Evolutionary conservation across 2,113 vertebrate species (phyloP).

Genomic region (Passer domesticus): DNA sequence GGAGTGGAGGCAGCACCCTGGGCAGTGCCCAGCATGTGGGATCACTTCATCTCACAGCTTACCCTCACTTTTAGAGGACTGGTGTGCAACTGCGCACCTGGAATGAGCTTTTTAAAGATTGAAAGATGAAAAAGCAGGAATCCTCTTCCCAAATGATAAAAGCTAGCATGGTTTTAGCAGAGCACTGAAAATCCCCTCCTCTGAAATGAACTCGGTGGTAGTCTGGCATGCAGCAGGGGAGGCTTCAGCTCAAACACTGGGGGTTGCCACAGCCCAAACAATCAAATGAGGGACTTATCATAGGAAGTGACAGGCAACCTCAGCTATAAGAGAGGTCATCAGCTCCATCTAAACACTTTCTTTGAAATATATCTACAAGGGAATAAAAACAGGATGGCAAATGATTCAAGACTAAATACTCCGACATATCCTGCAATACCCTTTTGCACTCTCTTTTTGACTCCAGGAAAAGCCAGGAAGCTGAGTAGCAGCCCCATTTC

Average conservation of each 20-base stretch:
- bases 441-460: conserved; percentile 59
- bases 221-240: not conserved
- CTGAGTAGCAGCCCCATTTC: conserved; percentile 23
- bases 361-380: conserved; percentile 41
- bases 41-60: not conserved
- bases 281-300: not conserved
- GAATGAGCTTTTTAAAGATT: not conserved
- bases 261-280: not conserved
- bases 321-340: not conserved
- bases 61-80: not conserved
- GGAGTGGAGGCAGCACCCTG: conserved; percentile 1
- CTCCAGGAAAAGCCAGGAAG: conserved; percentile 10
- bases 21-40: not conserved
- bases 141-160: not conserved
- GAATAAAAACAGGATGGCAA: conserved; percentile 56
- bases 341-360: conserved; percentile 17
- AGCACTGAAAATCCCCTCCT: not conserved
- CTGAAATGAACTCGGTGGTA: not conserved
- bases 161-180: fast-evolving
- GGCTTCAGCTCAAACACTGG: not conserved
- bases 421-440: conserved; percentile 8
- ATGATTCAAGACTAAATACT: conserved; percentile 35
- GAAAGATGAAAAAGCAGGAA: not conserved
- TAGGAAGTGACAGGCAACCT: conserved; percentile 11
- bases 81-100: not conserved